These are phyloP conservation scores for Sitobion miscanthi DNA, from an alignment of 1,140 invertebrate genomes.

Conservation along the genomic window DNA sequence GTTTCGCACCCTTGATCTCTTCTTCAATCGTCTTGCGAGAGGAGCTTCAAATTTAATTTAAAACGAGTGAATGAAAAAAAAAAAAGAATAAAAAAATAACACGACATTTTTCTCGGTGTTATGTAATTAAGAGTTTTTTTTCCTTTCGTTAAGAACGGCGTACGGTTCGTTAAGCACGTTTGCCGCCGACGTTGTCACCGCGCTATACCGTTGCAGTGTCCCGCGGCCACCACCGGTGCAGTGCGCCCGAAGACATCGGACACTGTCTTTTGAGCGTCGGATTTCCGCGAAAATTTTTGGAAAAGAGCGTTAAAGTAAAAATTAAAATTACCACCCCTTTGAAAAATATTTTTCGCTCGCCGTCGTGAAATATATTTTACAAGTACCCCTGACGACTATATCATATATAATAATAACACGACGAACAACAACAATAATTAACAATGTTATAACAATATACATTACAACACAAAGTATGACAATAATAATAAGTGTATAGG, in stretches of 20 bases:
- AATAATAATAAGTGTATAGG: neutral
- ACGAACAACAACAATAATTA: neutral
- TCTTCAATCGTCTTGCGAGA: neutral
- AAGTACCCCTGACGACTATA: neutral
- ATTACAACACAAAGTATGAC: no score
- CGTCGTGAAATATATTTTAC: neutral
- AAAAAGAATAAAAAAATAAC: neutral
- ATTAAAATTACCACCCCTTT: neutral
- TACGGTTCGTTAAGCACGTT: conserved; percentile 42
- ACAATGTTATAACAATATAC: neutral
- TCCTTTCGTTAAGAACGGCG: conserved; percentile 10
- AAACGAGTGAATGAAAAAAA: conserved; percentile 8
- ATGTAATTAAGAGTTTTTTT: conserved; percentile 36
- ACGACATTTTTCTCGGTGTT: conserved; percentile 3
- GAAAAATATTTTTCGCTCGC: neutral
- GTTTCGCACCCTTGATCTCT: neutral
- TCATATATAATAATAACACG: neutral
- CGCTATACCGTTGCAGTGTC: no score
- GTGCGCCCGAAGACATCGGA: conserved; percentile 5
- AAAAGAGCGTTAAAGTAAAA: neutral
- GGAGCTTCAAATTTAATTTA: conserved; percentile 16
- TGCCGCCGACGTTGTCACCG: neutral
- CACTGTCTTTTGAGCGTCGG: conserved; percentile 42
- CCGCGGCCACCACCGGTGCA: no score
- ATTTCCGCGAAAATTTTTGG: neutral